Evolutionary conservation across 1,140 invertebrate species (phyloP), one percentile per base, ranked within the genome.

Genomic region (Bursaphelenchus mucronatus): DNA sequence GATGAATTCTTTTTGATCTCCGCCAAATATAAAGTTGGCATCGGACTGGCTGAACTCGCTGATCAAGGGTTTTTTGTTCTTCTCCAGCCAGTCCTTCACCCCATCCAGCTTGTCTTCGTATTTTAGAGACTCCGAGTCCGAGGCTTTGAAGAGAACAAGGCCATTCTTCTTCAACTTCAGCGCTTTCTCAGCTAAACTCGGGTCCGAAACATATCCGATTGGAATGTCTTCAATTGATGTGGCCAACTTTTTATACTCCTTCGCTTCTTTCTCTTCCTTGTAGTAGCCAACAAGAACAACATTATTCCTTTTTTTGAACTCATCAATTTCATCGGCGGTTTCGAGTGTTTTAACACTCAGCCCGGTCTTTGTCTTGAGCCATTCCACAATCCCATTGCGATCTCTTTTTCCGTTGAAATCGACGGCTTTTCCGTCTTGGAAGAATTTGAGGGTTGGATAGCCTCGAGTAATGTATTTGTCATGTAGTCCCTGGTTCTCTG

Each of bases 11-110:
- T 97, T 97, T 82, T 98, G 90, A 62, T 94, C 90, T 71, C 95
- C 95, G 73, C 92, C 91, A 82, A 99, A 99, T 82, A 99, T 95
- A 83, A 97, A 97, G 72, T 90, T 88, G 6, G 93, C 95, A 41
- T 91, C 95, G 82, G 95, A 90, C 74, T 95, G 93, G 71, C 92
- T 97, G 85, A 99, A 99, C 82, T 99, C 94, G 58, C 96, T 89
- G 74, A 98, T 88, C 52, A 94, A 83, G 55, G 96, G 94, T 76
- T 99, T 62, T 13, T 90, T 88, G 78, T 97, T 88, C 15, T 87
- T 83, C 68, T 86, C 83, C 65, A 97, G 87, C 86, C 97, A 98
- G 71, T 88, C 88, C 81, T 88, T 89, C 53, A 98, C 87, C 66
- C 87, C 87, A 21, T 81, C 85, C 11, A 87, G 72, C 74, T 90